Conservation (phyloP, 2,888 invertebrate species). For the Temnothorax unifasciatus region DNA sequence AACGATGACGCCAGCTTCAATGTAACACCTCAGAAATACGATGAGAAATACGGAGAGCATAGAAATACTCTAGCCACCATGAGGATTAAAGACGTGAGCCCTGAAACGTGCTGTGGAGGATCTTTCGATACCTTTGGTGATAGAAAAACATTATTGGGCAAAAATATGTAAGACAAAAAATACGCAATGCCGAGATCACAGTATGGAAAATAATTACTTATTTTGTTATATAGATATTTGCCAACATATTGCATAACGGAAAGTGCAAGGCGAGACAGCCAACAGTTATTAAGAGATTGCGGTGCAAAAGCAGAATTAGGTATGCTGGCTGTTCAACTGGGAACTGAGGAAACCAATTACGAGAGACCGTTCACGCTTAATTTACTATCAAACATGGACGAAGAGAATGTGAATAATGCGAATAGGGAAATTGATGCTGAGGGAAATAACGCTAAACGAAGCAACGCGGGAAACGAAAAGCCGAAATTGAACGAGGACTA, state of each 20-base stretch:
- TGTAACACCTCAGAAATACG: constrained; percentile 83
- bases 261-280: constrained; percentile 51
- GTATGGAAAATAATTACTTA: neutral
- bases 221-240: constrained; percentile 74
- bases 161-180: constrained; percentile 82
- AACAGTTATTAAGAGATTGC: constrained; percentile 67
- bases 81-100: constrained; percentile 72
- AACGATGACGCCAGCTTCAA: constrained; percentile 92
- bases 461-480: constrained; percentile 63
- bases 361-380: constrained; percentile 78
- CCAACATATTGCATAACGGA: constrained; percentile 68
- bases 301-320: constrained; percentile 79
- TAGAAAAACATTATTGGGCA: constrained; percentile 82
- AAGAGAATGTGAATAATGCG: constrained; percentile 64
- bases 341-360: constrained; percentile 76
- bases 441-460: constrained; percentile 22
- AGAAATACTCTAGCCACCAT: constrained; percentile 64
- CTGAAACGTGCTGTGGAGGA: constrained; percentile 72
- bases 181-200: neutral
- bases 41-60: constrained; percentile 84
- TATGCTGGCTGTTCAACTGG: constrained; percentile 81
- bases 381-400: constrained; percentile 72
- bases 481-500: constrained; percentile 74
- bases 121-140: constrained; percentile 82
- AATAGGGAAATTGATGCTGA: constrained; percentile 58